phyloP scores from a whole-genome alignment of 2,797 vertebrate species.

The Rhinophrynus dorsalis region DNA sequence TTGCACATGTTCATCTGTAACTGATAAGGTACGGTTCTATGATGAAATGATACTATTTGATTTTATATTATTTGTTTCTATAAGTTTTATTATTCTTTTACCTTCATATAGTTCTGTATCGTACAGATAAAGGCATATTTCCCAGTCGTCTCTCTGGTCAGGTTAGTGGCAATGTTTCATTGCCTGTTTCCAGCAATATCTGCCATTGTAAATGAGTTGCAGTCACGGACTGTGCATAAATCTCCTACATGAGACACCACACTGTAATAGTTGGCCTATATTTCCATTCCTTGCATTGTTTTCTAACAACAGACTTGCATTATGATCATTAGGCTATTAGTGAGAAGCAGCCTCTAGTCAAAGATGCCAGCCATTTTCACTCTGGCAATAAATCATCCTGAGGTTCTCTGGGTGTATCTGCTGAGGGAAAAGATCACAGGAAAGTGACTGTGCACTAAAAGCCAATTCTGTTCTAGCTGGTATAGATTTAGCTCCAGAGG shows the following conservation, averaged over 20 bases:
- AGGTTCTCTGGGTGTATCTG: constrained; percentile 51
- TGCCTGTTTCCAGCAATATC: constrained; percentile 8
- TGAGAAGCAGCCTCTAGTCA: constrained; percentile 52
- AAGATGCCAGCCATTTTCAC: constrained; percentile 33
- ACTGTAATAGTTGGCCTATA: constrained; percentile 24
- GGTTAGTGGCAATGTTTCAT: constrained; percentile 3
- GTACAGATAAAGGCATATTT: no score
- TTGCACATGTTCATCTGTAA: no score
- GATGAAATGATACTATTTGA: no score
- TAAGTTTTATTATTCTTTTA: no score
- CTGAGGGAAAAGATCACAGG: constrained; percentile 44
- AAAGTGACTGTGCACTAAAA: constrained; percentile 5
- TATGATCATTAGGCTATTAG: constrained; percentile 54
- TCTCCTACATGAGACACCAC: constrained; percentile 9
- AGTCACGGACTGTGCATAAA: background rate
- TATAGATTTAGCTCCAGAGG: constrained; percentile 35
- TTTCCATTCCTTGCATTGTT: constrained; percentile 41
- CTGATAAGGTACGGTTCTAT: no score
- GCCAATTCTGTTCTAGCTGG: constrained; percentile 24
- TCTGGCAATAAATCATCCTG: constrained; percentile 54
- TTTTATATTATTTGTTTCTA: no score
- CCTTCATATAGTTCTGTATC: no score
- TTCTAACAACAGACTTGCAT: constrained; percentile 39
- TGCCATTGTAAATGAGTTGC: constrained; percentile 32
- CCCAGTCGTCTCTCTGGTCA: background rate